These are phyloP conservation scores for Catostomus latipinnis DNA, from an alignment of 2,797 vertebrate genomes.

Conservation along the genomic window DNA sequence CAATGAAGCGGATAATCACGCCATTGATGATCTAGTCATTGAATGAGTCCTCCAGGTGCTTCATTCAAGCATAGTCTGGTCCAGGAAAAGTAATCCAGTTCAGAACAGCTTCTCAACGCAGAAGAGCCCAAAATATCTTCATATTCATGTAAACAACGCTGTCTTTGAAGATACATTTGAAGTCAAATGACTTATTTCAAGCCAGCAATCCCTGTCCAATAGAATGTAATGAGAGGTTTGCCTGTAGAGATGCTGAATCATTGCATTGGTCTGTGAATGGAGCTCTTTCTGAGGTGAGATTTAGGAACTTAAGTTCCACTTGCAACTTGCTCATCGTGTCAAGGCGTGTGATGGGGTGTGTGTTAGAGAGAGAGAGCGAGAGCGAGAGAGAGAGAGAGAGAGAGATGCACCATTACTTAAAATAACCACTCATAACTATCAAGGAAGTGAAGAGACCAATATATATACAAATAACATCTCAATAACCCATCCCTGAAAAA, in stretches of 20 bases:
- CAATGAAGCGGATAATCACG: constrained; percentile 55
- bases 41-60: constrained; percentile 9
- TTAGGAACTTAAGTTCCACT: constrained; percentile 30
- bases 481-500: not conserved
- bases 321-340: constrained; percentile 20
- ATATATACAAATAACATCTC: not conserved
- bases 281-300: not conserved
- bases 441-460: too few species aligned
- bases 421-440: not conserved
- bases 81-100: not conserved
- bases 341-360: not conserved
- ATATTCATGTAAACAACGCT: not conserved
- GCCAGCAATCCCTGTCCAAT: not conserved
- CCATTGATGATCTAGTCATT: constrained; percentile 43
- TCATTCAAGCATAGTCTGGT: not conserved
- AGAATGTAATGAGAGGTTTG: not conserved
- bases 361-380: constrained; percentile 3
- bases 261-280: not conserved
- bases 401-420: not conserved
- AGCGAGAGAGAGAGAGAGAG: constrained; percentile 14
- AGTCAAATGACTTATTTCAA: not conserved
- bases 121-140: not conserved
- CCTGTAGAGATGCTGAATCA: not conserved
- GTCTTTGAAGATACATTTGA: constrained; percentile 6
- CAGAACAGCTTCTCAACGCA: not conserved